Conservation (phyloP, 2,888 invertebrate genomes). For the Carcina quercana region DNA sequence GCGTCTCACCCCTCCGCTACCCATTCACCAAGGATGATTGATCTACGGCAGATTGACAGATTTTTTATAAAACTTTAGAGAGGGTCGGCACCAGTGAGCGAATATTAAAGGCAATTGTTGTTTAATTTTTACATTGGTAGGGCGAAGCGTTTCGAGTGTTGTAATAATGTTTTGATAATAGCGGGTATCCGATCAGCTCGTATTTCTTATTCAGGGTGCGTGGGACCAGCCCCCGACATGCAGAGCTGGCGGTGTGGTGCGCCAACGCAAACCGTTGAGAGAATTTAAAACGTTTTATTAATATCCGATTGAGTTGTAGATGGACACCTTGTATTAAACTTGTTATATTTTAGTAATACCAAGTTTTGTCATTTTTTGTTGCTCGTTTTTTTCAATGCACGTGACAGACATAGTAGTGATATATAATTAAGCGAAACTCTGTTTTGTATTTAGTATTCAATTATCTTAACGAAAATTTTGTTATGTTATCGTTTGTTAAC, state of each 20-base stretch:
- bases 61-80: conserved; percentile 65
- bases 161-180: conserved; percentile 75
- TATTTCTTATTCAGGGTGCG: conserved; percentile 73
- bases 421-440: too few species aligned
- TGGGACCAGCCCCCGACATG: conserved; percentile 57
- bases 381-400: too few species aligned
- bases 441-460: too few species aligned
- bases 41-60: conserved; percentile 72
- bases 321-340: conserved; percentile 43
- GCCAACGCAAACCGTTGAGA: conserved; percentile 37
- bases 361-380: too few species aligned
- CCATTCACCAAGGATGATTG: conserved; percentile 68
- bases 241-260: too few species aligned
- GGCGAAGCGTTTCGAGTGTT: conserved; percentile 68
- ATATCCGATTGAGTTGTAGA: conserved; percentile 39
- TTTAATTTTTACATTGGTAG: conserved; percentile 71
- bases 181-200: conserved; percentile 70
- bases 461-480: too few species aligned
- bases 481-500: too few species aligned
- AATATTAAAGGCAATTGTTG: conserved; percentile 75
- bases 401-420: too few species aligned
- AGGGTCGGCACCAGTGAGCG: conserved; percentile 58
- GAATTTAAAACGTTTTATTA: conserved; percentile 44
- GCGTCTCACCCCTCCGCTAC: conserved; percentile 51
- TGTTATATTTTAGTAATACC: too few species aligned